Percentiles rank a stretch among this genome's conserved stretches.
Evolutionary conservation across 2,797 vertebrate genomes (phyloP).

Genomic region (Pteronotus mesoamericanus): DNA sequence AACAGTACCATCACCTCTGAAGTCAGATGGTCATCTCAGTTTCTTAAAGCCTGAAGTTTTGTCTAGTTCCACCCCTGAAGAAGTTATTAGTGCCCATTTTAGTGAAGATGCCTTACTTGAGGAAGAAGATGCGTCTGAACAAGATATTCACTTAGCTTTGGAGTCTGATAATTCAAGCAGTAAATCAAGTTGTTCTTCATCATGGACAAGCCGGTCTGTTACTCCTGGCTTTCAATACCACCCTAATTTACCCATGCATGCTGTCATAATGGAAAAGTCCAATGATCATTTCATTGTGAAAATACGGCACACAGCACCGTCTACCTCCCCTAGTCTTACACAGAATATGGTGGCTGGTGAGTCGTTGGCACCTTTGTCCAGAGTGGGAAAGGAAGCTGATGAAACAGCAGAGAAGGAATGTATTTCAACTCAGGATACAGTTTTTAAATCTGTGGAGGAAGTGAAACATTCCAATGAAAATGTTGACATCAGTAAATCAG

Average conservation of each 20-base stretch:
- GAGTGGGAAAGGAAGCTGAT: slow-evolving; percentile 53
- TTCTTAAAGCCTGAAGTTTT: slow-evolving; percentile 89
- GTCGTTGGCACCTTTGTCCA: slow-evolving; percentile 22
- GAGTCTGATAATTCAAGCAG: slow-evolving; percentile 96
- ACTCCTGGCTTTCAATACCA: slow-evolving; percentile 87
- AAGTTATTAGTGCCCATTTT: slow-evolving; percentile 91
- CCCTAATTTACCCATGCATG: slow-evolving; percentile 93
- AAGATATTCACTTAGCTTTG: slow-evolving; percentile 94
- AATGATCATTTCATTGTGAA: slow-evolving; percentile 97
- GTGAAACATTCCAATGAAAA: not conserved
- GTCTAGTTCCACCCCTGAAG: slow-evolving; percentile 86
- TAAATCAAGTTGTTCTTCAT: slow-evolving; percentile 85
- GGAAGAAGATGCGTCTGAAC: slow-evolving; percentile 93
- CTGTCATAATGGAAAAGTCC: slow-evolving; percentile 96
- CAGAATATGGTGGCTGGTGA: slow-evolving; percentile 62
- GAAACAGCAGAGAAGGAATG: slow-evolving; percentile 52
- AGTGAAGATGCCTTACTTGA: slow-evolving; percentile 93
- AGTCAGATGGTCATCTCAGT: slow-evolving; percentile 96
- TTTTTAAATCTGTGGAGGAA: slow-evolving; percentile 49
- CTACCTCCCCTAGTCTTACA: slow-evolving; percentile 65
- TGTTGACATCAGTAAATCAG: slow-evolving; percentile 9
- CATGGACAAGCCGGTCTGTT: slow-evolving; percentile 78
- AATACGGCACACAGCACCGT: slow-evolving; percentile 88
- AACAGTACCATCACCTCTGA: slow-evolving; percentile 96
- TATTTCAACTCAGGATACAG: slow-evolving; percentile 10